Evolutionary conservation across 2,113 vertebrate genomes (phyloP).

Genomic region (Fregata magnificens): DNA sequence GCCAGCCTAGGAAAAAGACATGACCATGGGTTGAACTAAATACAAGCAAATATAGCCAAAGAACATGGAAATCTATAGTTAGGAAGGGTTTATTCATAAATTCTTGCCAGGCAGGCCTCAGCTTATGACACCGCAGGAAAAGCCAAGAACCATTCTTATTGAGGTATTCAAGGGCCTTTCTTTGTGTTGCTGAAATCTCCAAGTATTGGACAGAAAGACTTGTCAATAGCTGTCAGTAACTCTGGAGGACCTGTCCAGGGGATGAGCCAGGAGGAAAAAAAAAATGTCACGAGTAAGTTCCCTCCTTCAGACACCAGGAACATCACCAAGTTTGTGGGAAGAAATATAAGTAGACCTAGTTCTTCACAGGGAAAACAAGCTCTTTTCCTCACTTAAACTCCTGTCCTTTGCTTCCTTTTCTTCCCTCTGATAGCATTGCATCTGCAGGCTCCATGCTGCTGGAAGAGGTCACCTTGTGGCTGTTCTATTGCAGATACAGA

Average conservation of each 20-base stretch:
- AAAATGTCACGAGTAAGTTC: background rate
- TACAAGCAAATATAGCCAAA: background rate
- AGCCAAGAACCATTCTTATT: fast-evolving
- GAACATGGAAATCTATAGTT: background rate
- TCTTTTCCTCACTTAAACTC: background rate
- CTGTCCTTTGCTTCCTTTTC: background rate
- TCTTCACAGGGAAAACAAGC: background rate
- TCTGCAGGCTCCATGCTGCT: background rate
- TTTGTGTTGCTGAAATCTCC: background rate
- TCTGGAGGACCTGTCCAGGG: background rate
- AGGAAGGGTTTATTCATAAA: background rate
- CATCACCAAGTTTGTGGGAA: background rate
- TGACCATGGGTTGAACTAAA: background rate
- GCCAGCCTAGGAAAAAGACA: background rate
- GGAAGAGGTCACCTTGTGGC: slow-evolving; percentile 35
- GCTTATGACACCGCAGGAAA: background rate
- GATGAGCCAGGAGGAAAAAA: background rate
- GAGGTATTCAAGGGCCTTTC: background rate
- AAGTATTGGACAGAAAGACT: background rate
- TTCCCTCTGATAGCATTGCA: background rate
- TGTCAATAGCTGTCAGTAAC: background rate
- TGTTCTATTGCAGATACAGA: background rate
- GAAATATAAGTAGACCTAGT: background rate
- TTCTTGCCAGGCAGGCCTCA: background rate
- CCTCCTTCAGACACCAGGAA: background rate